Conservation (phyloP, 2,888 invertebrate species). For the Hirtodrosophila duncani region DNA sequence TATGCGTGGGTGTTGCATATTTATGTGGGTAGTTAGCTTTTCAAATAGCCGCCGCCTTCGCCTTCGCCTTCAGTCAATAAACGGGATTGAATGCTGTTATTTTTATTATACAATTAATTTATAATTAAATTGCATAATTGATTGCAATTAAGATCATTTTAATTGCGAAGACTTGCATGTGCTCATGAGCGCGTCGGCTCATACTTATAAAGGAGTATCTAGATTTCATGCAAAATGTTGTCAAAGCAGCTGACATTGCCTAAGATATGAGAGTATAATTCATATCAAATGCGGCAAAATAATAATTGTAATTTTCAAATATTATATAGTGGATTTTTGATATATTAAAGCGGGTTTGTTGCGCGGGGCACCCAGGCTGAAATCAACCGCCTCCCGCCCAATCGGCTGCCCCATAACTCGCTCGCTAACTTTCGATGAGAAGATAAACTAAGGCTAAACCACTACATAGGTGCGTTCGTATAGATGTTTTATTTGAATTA, state of each 20-base stretch:
- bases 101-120: conserved; percentile 68
- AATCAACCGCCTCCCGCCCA: no score
- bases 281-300: background rate
- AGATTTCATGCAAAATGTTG: no score
- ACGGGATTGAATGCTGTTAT: conserved; percentile 54
- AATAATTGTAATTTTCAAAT: background rate
- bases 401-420: background rate
- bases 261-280: background rate
- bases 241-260: no score
- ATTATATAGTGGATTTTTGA: no score
- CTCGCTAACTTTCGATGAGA: background rate
- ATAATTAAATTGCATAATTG: conserved; percentile 71
- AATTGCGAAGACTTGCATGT: no score
- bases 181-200: no score
- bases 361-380: no score
- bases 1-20: conserved; percentile 52
- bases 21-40: conserved; percentile 61
- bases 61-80: conserved; percentile 55
- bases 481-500: no score
- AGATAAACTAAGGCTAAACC: background rate
- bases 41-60: conserved; percentile 50
- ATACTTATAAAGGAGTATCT: no score
- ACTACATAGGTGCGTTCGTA: no score
- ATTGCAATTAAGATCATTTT: conserved; percentile 49
- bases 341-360: no score